Conservation (phyloP, 2,888 invertebrate species). For the Amiota communis region DNA sequence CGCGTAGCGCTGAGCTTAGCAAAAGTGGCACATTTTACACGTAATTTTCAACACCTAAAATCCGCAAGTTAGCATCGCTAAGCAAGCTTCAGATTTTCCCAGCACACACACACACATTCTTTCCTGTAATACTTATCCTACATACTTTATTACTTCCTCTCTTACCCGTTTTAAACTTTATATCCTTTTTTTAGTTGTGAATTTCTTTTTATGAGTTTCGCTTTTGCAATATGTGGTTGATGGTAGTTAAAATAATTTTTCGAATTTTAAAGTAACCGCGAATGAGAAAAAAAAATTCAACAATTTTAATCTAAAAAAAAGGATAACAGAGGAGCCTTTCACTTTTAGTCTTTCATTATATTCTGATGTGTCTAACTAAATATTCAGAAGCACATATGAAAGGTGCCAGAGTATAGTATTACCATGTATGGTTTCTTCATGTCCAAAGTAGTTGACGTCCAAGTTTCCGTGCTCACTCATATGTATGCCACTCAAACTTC, state of each 20-base stretch:
- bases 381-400: neutral
- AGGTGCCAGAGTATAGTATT: neutral
- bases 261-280: conserved; percentile 12
- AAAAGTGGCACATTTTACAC: conserved; percentile 61
- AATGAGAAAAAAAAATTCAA: conserved; percentile 4
- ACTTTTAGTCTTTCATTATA: neutral
- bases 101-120: conserved; percentile 57
- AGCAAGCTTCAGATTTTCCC: conserved; percentile 59
- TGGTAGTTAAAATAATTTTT: neutral
- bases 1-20: conserved; percentile 54
- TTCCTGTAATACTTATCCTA: neutral
- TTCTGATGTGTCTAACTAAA: neutral
- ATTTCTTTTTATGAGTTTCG: too few relatives aligned
- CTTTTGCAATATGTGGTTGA: too few relatives aligned
- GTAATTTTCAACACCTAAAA: conserved; percentile 66
- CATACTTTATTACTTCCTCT: neutral
- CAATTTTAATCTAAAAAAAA: neutral
- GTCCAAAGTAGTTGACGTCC: neutral
- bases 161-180: neutral
- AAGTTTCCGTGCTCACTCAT: neutral
- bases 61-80: conserved; percentile 56
- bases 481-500: conserved; percentile 18
- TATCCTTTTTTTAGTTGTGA: too few relatives aligned
- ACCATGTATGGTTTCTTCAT: neutral
- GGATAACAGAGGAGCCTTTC: neutral